Conservation (phyloP, 2,888 invertebrate genomes). For the Chesias legatella region DNA sequence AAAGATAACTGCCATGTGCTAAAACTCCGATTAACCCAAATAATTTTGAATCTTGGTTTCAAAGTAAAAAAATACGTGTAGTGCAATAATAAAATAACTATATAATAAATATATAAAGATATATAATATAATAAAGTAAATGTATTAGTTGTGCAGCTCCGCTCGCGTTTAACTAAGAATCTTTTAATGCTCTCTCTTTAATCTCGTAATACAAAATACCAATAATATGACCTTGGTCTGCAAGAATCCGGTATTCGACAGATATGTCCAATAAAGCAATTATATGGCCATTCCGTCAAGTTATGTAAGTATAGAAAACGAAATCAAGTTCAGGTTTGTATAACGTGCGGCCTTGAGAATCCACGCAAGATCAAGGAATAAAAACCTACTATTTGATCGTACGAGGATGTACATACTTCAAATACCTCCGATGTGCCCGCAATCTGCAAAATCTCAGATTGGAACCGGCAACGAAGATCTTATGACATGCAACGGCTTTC, state of each 20-base stretch:
- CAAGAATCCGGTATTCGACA: slow-evolving; percentile 6
- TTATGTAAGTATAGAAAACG: slow-evolving; percentile 6
- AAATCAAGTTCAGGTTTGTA: slow-evolving; percentile 14
- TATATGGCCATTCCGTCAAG: slow-evolving; percentile 10
- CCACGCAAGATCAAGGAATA: neutral
- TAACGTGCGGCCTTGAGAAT: slow-evolving; percentile 7
- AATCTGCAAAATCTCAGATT: no score
- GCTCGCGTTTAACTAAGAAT: no score
- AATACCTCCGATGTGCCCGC: slow-evolving; percentile 1
- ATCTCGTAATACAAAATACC: no score
- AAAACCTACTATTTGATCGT: neutral
- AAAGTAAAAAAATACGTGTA: neutral
- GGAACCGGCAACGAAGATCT: no score
- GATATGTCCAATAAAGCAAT: slow-evolving; percentile 4
- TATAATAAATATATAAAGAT: no score
- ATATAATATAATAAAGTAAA: no score
- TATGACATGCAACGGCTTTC: no score
- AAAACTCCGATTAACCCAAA: no score
- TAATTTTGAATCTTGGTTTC: no score
- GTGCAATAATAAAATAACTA: neutral
- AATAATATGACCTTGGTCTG: slow-evolving; percentile 3
- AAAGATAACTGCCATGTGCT: no score
- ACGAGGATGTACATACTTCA: slow-evolving; percentile 10
- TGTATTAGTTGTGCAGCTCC: no score
- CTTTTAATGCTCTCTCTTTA: no score